Evolutionary conservation across 2,888 invertebrate species (phyloP).

Genomic region (Ommatoiulus sabulosus): DNA sequence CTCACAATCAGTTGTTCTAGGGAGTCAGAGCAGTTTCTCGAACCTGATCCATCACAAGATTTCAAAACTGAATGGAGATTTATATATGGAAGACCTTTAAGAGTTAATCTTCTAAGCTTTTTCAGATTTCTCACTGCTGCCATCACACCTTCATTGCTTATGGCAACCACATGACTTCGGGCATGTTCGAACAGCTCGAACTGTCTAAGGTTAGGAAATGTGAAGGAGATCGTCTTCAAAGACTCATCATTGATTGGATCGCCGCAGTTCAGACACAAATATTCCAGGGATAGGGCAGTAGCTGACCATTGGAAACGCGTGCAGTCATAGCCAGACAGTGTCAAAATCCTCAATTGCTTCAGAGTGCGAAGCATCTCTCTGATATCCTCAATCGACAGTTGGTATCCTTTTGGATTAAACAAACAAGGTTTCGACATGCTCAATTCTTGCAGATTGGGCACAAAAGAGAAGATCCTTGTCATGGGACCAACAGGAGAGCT

Average conservation of each 20-base stretch:
- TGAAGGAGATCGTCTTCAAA: background rate
- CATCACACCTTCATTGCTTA: background rate
- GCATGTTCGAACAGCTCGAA: background rate
- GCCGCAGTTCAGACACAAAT: background rate
- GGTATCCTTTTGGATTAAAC: background rate
- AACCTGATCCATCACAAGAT: background rate
- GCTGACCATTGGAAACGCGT: background rate
- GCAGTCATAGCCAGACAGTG: background rate
- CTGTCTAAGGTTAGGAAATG: background rate
- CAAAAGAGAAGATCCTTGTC: background rate
- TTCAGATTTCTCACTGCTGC: background rate
- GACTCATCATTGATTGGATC: background rate
- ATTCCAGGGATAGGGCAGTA: background rate
- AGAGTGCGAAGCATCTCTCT: background rate
- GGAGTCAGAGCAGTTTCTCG: background rate
- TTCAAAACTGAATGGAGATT: background rate
- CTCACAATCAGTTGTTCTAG: background rate
- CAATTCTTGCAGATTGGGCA: background rate
- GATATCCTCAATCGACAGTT: background rate
- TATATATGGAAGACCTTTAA: background rate
- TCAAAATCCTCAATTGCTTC: background rate
- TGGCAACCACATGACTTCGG: background rate
- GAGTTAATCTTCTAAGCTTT: background rate
- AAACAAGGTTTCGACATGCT: background rate
- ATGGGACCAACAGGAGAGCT: background rate